Conservation (phyloP, 2,888 invertebrate genomes). For the Athrips mouffetella region DNA sequence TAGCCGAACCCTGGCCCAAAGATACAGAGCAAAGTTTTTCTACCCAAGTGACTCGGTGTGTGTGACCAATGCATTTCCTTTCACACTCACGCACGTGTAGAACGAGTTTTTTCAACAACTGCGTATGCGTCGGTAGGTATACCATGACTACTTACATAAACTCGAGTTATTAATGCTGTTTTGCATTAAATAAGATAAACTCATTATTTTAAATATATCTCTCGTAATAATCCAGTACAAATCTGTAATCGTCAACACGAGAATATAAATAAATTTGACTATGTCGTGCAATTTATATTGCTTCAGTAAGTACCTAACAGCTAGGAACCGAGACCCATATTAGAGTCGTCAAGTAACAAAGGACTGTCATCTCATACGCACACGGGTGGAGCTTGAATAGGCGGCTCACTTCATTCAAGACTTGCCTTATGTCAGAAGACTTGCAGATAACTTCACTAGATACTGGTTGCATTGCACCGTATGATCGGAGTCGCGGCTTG, state of each 20-base stretch:
- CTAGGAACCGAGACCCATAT: neutral
- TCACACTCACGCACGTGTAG: neutral
- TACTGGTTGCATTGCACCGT: slow-evolving; percentile 48
- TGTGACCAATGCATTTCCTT: slow-evolving; percentile 2
- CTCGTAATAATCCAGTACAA: no score
- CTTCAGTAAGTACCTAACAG: neutral
- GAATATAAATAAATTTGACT: no score
- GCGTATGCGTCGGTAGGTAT: neutral
- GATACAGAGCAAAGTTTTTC: neutral
- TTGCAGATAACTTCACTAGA: slow-evolving; percentile 59
- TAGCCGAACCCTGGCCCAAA: neutral
- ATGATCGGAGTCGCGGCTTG: slow-evolving; percentile 37
- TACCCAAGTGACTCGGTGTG: neutral
- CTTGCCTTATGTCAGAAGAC: slow-evolving; percentile 33
- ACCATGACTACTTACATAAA: neutral
- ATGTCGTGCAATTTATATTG: no score
- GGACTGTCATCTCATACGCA: slow-evolving; percentile 26
- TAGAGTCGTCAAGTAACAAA: slow-evolving; percentile 1
- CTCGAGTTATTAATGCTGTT: no score
- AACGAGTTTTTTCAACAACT: slow-evolving; percentile 17
- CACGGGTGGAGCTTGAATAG: slow-evolving; percentile 33
- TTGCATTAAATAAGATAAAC: neutral
- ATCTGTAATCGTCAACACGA: no score
- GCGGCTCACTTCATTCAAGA: slow-evolving; percentile 64
- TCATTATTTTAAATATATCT: no score